Base-by-base conservation (phyloP, 2,888 invertebrate genomes). In the Agriopis aurantiaria region DNA sequence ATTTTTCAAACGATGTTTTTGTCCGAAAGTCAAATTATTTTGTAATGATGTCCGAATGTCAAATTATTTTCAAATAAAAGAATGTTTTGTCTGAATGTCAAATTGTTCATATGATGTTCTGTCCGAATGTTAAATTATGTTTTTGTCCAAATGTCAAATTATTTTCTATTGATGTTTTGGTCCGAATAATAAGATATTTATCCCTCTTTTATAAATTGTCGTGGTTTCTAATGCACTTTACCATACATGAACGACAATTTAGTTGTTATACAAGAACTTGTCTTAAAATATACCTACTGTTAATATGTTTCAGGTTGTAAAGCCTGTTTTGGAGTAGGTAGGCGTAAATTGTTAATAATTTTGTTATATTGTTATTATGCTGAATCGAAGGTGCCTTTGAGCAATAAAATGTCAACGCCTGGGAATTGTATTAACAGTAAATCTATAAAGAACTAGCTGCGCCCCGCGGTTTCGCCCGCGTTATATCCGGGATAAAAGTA, bases 311-410 rank as follows among this genome's bases (percentile, higher is more conserved):
- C 48, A 63, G 59, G 63, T 53, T 48, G 0, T 55, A 43, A 59
- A 60, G 41, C 52, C 52, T 33, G 10, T 33, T 64, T 46, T 17
- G 40, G 17, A 52, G 11, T 10, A 41, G 55, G 55, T 17, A 43
- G 14, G 23, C 3, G 17, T 53, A 12, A 66, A 53, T 56, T 61
- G 43, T 60, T 61, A 61, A 49, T 49, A 48, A 5, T 43, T 48
- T 48, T 1, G 8, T 49, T 10, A 43, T 7, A 48, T 53, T 56
- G 52, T 57, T 57, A 14, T 23, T 46, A 88, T 88, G 92, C 92
- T 92, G 92, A 92, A 92, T 92, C 91, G 80, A 90, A 83, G 91
- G 92, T 92, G 92, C 91, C 87, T 88, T 67, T 74, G 69, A n/a
- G 46, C 46, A 12, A 48, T 46, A 8, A n/a, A 7, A 12, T 46